These are phyloP conservation scores for Vespertilio murinus DNA, from an alignment of 2,797 vertebrate species.

Conservation along the genomic window DNA sequence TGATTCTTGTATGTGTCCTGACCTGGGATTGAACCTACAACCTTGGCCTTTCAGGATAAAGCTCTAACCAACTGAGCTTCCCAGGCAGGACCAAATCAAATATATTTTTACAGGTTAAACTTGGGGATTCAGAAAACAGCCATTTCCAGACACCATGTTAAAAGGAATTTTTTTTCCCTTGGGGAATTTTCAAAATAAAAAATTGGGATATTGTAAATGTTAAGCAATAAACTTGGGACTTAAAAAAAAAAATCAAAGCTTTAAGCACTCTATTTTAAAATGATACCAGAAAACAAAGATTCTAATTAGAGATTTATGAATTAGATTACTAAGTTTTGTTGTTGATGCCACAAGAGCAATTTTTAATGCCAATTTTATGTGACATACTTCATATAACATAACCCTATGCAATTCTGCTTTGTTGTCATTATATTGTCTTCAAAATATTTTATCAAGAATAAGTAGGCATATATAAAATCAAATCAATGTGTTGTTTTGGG, in stretches of 20 bases:
- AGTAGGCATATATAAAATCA: neutral
- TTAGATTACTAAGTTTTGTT: slow-evolving; percentile 21
- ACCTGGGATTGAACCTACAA: neutral
- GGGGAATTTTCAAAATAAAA: slow-evolving; percentile 29
- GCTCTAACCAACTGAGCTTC: neutral
- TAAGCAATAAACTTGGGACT: neutral
- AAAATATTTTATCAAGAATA: slow-evolving; percentile 1
- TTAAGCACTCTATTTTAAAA: neutral
- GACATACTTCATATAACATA: neutral
- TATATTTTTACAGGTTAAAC: slow-evolving; percentile 17
- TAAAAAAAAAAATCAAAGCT: neutral
- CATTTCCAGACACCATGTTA: neutral
- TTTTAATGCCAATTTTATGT: slow-evolving; percentile 13
- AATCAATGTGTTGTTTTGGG: neutral
- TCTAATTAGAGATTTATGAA: neutral
- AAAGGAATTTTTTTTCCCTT: neutral
- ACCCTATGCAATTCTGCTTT: neutral
- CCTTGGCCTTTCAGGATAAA: neutral
- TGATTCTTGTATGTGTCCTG: neutral
- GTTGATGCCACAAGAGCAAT: neutral
- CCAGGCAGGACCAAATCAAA: neutral
- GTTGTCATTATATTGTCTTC: neutral
- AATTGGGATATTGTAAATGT: slow-evolving; percentile 21
- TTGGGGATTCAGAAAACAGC: slow-evolving; percentile 4
- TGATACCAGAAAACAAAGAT: neutral